Base-by-base conservation (phyloP, 2,113 vertebrate genomes). In the Mesembrinibis cayennensis region DNA sequence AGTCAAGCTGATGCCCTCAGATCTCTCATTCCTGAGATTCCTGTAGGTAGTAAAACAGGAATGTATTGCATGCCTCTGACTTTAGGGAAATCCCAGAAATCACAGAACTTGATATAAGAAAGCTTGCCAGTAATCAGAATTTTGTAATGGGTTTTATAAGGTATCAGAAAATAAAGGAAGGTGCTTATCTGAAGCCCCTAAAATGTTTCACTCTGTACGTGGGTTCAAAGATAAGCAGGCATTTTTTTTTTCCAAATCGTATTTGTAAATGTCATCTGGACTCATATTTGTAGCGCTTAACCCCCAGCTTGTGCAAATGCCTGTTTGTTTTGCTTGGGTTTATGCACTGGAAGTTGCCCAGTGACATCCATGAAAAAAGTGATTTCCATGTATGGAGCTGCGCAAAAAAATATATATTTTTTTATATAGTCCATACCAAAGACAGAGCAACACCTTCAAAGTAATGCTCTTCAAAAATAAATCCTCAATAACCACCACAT, bases 21-120 rank as follows among this genome's bases (percentile, higher is more conserved):
- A 89, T 70, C 42, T 62, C 89, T 72, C 65, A 81, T 92, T 96
- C 67, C 34, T 78, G 65, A 90, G 47, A 95, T 97, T 95, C 77
- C 66, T 89, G 44, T 56, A 29, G 34, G 13, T 93, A 88, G 55
- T 63, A 87, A 66, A 87, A 32, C 63, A 66, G 52, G 45, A 79
- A 58, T 61, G 27, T 58, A 59, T 40, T 87, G 23, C 23, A 45
- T 69, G 32, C 27, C 5, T 89, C 69, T 92, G 56, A 73, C 61
- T 93, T 78, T 1, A 74, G 30, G 66, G 45, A 80, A 62, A 34
- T 82, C 45, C 55, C 9, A 4, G 73, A 82, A 81, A 66, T 30
- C 47, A 1, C 56, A 82, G 36, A 82, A 92, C 17, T 27, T 74
- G 25, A 34, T 30, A 45, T 2, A 81, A 44, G 30, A 95, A 79